A percentile compares a stretch with the other conserved stretches of the same genome.
Evolutionary conservation across 2,888 invertebrate species (phyloP).

Genomic region (Darwinula stevensoni): DNA sequence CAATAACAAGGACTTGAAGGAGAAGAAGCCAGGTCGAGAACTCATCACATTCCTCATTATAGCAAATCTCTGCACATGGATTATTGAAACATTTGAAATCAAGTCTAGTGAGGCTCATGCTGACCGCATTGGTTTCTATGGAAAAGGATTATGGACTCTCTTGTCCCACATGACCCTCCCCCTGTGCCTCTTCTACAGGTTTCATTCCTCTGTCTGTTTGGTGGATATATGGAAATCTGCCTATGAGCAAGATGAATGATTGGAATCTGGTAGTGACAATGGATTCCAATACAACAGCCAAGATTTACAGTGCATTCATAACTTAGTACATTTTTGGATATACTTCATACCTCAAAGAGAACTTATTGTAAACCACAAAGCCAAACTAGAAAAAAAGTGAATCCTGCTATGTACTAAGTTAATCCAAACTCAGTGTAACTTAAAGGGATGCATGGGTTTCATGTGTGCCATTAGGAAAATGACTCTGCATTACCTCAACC

Average conservation of each 20-base stretch:
- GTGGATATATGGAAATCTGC: constrained; percentile 48
- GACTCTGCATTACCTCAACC: too few relatives aligned
- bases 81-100: constrained; percentile 36
- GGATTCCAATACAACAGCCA: too few relatives aligned
- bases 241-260: constrained; percentile 27
- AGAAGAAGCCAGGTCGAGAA: constrained; percentile 38
- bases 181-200: constrained; percentile 42
- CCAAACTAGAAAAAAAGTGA: too few relatives aligned
- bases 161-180: constrained; percentile 39
- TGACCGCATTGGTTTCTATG: constrained; percentile 32
- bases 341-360: too few relatives aligned
- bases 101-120: constrained; percentile 24
- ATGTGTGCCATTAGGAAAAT: too few relatives aligned
- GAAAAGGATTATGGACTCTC: constrained; percentile 35
- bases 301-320: too few relatives aligned
- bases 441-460: too few relatives aligned
- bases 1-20: constrained; percentile 27
- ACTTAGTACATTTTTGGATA: too few relatives aligned
- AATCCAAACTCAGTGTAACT: too few relatives aligned
- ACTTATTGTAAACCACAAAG: too few relatives aligned
- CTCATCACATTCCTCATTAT: constrained; percentile 42
- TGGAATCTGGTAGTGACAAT: too few relatives aligned
- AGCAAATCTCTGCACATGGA: constrained; percentile 43
- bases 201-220: constrained; percentile 45
- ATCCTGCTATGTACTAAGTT: too few relatives aligned